Evolutionary conservation across 2,888 invertebrate genomes (phyloP), one percentile per base, ranked within the genome.

Genomic region (Amblyjoppa proteus): DNA sequence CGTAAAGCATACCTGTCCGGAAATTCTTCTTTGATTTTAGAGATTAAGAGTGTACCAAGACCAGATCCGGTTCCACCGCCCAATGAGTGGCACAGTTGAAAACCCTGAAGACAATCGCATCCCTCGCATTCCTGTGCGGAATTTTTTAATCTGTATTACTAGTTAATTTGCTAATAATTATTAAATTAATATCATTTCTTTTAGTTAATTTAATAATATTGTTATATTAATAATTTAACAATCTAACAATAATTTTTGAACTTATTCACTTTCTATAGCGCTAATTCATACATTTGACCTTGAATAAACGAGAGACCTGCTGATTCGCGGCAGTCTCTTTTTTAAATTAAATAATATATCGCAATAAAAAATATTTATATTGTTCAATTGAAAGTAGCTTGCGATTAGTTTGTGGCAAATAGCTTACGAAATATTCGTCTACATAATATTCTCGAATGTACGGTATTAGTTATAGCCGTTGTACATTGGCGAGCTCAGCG

Each of bases 1-100:
- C 49, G 38, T 16, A 1, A 45, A n/a, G 51, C 41, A n/a, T 71
- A 87, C 86, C 88, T 83, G 84, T 92, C 92, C 2, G 96, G 95
- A 91, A 95, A 96, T 89, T 96, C 96, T 90, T 96, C 96, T 53
- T 95, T 93, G 88, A 96, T 95, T 90, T 96, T 96, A 71, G 95
- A 95, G 88, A 96, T 95, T 64, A 96, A 93, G 31, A 96, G 93
- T 2, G 96, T 96, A 70, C 96, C 96, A 95, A 96, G 95, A 78
- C 96, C 96, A 49, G 95, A 95, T 25, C 96, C 96, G 71, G 96
- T 96, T 56, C 96, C 96, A 84, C 96, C 96, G 74, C 96, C 95
- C 28, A 96, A 93, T 11, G 95, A 96, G 89, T 95, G 95, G 45
- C 95, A 94, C 64, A 95, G 90, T 90, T 95, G 95, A 92, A 95